Percentiles rank a stretch among this genome's conserved stretches.
Evolutionary conservation across 2,888 invertebrate genomes (phyloP).

Genomic region (Agyllia agylla): DNA sequence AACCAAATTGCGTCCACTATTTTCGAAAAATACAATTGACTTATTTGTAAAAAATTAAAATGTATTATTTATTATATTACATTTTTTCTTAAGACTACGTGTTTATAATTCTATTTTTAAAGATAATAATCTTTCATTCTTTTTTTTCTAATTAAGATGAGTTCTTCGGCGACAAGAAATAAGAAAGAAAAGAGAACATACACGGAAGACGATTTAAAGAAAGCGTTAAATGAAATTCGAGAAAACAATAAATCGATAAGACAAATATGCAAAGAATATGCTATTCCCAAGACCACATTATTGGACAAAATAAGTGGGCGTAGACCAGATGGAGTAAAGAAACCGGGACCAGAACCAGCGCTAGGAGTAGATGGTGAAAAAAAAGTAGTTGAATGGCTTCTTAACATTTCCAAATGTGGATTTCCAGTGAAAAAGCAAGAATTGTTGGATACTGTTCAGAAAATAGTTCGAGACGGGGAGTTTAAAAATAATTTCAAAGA

Average conservation of each 20-base stretch:
- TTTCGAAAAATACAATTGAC: conserved; percentile 15
- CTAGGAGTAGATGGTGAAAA: conserved; percentile 50
- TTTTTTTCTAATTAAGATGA: neutral
- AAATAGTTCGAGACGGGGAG: too few relatives aligned
- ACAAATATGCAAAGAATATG: conserved; percentile 68
- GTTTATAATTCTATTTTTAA: neutral
- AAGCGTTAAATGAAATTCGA: neutral
- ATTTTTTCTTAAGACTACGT: neutral
- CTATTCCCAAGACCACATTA: conserved; percentile 39
- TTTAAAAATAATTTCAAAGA: too few relatives aligned
- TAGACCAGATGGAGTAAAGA: conserved; percentile 67
- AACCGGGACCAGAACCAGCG: conserved; percentile 76
- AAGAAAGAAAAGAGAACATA: neutral
- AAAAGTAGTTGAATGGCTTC: too few relatives aligned
- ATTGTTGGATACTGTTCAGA: too few relatives aligned
- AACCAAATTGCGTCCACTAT: conserved; percentile 32
- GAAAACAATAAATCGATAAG: conserved; percentile 34
- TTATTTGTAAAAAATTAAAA: neutral
- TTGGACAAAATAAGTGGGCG: conserved; percentile 65
- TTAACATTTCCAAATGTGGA: too few relatives aligned
- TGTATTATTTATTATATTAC: neutral
- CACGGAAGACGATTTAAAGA: neutral
- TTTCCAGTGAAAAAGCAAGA: too few relatives aligned
- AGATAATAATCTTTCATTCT: neutral
- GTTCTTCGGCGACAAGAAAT: neutral